Percentiles rank a stretch among this genome's conserved stretches.
Conservation (phyloP, 2,797 vertebrate genomes). For the Semaprochilodus insignis region DNA sequence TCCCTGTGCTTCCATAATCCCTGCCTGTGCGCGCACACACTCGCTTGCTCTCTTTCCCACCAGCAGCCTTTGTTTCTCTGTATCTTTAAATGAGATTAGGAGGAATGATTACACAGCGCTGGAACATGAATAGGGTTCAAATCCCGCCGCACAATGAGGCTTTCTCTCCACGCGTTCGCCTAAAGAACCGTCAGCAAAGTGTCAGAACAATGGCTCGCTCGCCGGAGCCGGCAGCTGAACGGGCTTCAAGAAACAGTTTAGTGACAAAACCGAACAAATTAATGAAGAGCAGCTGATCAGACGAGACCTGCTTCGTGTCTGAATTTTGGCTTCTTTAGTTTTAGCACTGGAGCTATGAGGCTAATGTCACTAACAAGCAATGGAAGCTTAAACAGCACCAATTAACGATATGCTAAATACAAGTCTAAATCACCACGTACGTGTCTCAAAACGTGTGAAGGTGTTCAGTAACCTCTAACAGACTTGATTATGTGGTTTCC, state of each 20-base stretch:
- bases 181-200: not conserved
- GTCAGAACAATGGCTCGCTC: conserved; percentile 19
- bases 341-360: too few relatives aligned
- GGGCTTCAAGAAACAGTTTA: not conserved
- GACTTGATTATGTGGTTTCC: too few relatives aligned
- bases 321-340: too few relatives aligned
- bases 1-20: conserved; percentile 42
- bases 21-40: not conserved
- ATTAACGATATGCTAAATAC: too few relatives aligned
- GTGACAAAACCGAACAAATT: too few relatives aligned
- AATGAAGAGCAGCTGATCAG: too few relatives aligned
- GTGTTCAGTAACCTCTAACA: too few relatives aligned
- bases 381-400: too few relatives aligned
- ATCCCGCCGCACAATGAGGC: conserved; percentile 16
- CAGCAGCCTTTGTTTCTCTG: conserved; percentile 37
- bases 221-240: not conserved
- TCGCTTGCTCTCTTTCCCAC: not conserved
- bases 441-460: too few relatives aligned
- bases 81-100: conserved; percentile 57
- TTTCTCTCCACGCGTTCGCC: conserved; percentile 14
- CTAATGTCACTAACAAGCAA: too few relatives aligned
- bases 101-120: conserved; percentile 52
- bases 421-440: too few relatives aligned
- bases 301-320: too few relatives aligned
- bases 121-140: conserved; percentile 42